phyloP scores from a whole-genome alignment of 2,888 invertebrate species.

The Pachymerium ferrugineum region DNA sequence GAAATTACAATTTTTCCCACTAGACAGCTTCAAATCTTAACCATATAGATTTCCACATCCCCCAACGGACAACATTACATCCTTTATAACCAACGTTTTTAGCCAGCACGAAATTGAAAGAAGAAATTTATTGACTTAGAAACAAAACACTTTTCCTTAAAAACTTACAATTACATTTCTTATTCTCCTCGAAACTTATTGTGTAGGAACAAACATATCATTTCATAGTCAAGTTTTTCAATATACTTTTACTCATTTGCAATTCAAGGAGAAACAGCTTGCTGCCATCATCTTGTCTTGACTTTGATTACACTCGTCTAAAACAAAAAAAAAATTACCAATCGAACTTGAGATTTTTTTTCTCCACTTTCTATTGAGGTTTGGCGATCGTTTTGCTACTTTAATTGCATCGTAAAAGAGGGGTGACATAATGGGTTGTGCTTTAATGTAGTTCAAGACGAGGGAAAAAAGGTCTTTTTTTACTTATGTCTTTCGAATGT shows the following conservation, averaged over 20 bases:
- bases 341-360: background rate
- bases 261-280: background rate
- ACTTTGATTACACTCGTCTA: background rate
- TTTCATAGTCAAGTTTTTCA: background rate
- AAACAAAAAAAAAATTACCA: background rate
- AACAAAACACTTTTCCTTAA: no score
- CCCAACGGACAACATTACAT: no score
- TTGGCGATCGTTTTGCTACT: background rate
- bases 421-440: slow-evolving; percentile 2
- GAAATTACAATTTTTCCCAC: no score
- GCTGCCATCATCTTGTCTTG: slow-evolving; percentile 1
- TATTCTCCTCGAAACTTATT: background rate
- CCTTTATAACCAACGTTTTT: no score
- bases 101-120: no score
- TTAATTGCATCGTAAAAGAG: slow-evolving; percentile 7
- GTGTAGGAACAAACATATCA: background rate
- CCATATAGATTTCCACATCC: no score
- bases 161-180: no score
- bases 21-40: no score
- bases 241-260: background rate
- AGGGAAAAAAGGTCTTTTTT: background rate
- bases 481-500: background rate
- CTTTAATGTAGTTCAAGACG: background rate
- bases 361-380: background rate
- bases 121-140: no score